A percentile compares a stretch with the other conserved stretches of the same genome.
phyloP scores from a whole-genome alignment of 92 coral and sea anemone genomes.

The Phenganax marumi region DNA sequence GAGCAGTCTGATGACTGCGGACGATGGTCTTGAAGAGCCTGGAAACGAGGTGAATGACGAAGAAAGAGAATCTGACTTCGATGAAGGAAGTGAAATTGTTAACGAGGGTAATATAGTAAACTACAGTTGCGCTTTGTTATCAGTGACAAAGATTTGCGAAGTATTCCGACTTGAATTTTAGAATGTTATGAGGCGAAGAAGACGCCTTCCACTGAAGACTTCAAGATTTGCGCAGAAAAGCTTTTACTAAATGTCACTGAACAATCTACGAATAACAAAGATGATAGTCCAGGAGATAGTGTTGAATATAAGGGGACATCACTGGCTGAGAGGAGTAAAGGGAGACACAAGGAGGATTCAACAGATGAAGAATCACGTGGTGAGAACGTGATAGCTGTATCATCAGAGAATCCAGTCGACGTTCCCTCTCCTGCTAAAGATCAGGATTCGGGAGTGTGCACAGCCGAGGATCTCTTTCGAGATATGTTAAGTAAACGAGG shows the following conservation, averaged over 20 bases:
- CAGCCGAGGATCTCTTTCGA: slow-evolving; percentile 33
- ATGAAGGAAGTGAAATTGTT: background rate
- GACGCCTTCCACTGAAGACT: background rate
- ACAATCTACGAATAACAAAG: background rate
- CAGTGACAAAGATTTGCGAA: background rate
- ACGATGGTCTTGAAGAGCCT: slow-evolving; percentile 15
- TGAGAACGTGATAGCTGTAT: slow-evolving; percentile 18
- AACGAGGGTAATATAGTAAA: background rate
- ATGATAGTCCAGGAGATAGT: background rate
- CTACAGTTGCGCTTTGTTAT: background rate
- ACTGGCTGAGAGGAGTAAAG: slow-evolving; percentile 1
- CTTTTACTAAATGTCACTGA: background rate
- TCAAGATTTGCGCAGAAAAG: background rate
- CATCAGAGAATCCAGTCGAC: background rate
- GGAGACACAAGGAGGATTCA: slow-evolving; percentile 14
- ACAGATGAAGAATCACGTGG: slow-evolving; percentile 1
- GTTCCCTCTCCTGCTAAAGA: background rate
- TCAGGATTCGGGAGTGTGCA: slow-evolving; percentile 35
- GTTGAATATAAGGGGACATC: slow-evolving; percentile 5
- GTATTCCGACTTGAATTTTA: background rate
- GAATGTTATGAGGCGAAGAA: background rate
- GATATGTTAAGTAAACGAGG: slow-evolving; percentile 31
- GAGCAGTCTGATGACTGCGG: slow-evolving; percentile 30
- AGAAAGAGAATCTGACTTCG: background rate
- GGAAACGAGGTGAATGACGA: background rate